Conservation (phyloP, 2,797 vertebrate species). For the Tenualosa thibaudeaui region DNA sequence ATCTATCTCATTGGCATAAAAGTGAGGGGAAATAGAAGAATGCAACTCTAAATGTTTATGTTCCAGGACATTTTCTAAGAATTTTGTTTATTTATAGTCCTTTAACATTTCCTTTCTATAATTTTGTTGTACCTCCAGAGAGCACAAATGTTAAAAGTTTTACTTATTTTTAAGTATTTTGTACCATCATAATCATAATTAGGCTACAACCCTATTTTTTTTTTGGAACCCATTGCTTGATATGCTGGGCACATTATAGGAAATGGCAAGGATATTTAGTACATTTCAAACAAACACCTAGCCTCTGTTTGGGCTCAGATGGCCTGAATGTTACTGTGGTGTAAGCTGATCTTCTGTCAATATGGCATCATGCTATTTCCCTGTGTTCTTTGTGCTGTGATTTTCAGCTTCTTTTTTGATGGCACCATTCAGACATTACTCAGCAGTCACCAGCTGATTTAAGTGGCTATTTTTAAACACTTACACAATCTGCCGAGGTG, state of each 20-base stretch:
- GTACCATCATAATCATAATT: not conserved
- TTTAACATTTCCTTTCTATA: too few species aligned
- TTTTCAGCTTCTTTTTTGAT: constrained; percentile 3
- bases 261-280: not conserved
- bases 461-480: constrained; percentile 42
- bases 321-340: not conserved
- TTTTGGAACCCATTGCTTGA: not conserved
- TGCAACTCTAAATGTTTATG: not conserved
- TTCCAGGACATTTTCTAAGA: not conserved
- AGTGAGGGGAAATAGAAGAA: not conserved
- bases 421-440: not conserved
- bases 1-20: not conserved
- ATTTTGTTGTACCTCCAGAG: not conserved
- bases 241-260: not conserved
- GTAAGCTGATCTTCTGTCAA: not conserved
- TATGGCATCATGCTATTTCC: not conserved
- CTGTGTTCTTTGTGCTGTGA: not conserved
- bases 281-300: not conserved
- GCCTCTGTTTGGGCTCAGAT: not conserved
- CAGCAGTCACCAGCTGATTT: constrained; percentile 40
- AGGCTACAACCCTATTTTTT: not conserved
- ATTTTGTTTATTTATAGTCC: not conserved
- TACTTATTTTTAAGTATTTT: not conserved
- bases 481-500: constrained; percentile 33
- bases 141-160: not conserved